Evolutionary conservation across 1,140 invertebrate genomes (phyloP), one percentile per base, ranked within the genome.

Genomic region (Psix sp.): DNA sequence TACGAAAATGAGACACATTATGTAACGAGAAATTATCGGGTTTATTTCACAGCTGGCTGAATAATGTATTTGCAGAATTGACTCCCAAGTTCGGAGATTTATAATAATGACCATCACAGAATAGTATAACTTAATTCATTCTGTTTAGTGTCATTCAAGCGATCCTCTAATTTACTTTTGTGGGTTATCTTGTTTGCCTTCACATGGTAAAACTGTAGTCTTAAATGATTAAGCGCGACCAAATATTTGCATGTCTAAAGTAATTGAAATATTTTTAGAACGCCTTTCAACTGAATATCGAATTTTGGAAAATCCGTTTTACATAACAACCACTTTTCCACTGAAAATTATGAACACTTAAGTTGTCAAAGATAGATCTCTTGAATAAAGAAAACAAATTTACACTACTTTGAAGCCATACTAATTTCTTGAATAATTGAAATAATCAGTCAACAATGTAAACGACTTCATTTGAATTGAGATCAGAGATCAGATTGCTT

Each of bases 401-500:
- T 3, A 24, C 21, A 24, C 21, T n/a, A 24, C 3, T 24, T 24
- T 24, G 21, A 3, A 24, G 7, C 21, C 7, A 10, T 5, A 33
- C 4, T 31, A 31, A 46, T 17, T 52, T 26, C 11, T 5, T 24
- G 20, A 52, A 24, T 39, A 52, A 52, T 39, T 39, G 35, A 39
- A 38, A 39, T 17, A 20, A 52, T 52, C 18, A 26, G 13, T 39
- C 18, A 17, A 26, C 20, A 11, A 13, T 26, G 21, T 7, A 15
- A 43, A 56, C 35, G 14, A 43, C 11, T 29, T 42, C 16, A 16
- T 42, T 15, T 35, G 39, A 56, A 56, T 56, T 14, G n/a, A 60
- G 56, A 48, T 60, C 21, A 24, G 5, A 26, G 31, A 46, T 36
- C 29, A 46, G 21, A 59, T 59, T 46, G 9, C 20, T 11, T 14